Evolutionary conservation across 2,888 invertebrate genomes (phyloP).

Genomic region (Endotricha flammealis): DNA sequence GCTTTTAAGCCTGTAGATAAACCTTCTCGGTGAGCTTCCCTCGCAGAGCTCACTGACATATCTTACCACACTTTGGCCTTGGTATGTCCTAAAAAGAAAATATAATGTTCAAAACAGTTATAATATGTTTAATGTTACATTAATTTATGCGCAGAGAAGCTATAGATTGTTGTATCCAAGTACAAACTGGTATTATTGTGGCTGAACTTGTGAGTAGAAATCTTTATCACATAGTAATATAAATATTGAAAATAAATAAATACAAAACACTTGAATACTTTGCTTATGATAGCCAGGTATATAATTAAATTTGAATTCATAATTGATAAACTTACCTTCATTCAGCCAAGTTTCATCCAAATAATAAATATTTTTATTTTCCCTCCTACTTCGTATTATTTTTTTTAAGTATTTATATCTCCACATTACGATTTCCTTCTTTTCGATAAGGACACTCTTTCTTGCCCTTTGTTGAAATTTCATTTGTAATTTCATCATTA

Average conservation of each 20-base stretch:
- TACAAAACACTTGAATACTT: too few relatives aligned
- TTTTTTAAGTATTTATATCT: background rate
- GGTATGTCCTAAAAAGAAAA: constrained; percentile 1
- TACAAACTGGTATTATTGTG: too few relatives aligned
- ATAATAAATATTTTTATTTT: background rate
- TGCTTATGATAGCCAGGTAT: too few relatives aligned
- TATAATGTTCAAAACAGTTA: too few relatives aligned
- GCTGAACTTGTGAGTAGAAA: too few relatives aligned
- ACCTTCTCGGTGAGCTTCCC: background rate
- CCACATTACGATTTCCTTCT: background rate
- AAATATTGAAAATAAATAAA: too few relatives aligned
- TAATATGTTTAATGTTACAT: too few relatives aligned
- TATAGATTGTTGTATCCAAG: too few relatives aligned
- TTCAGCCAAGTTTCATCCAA: background rate
- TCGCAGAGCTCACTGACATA: background rate
- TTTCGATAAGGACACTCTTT: background rate
- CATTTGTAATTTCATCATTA: background rate
- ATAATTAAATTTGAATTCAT: too few relatives aligned
- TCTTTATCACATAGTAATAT: too few relatives aligned
- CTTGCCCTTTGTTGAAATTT: background rate
- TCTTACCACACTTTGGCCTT: background rate
- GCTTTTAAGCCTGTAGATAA: background rate
- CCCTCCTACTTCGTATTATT: background rate
- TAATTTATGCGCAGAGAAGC: too few relatives aligned
- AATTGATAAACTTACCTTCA: background rate